Percentiles rank a stretch among this genome's conserved stretches.
Conservation (phyloP, 2,113 vertebrate species). For the Actenoides hombroni region DNA sequence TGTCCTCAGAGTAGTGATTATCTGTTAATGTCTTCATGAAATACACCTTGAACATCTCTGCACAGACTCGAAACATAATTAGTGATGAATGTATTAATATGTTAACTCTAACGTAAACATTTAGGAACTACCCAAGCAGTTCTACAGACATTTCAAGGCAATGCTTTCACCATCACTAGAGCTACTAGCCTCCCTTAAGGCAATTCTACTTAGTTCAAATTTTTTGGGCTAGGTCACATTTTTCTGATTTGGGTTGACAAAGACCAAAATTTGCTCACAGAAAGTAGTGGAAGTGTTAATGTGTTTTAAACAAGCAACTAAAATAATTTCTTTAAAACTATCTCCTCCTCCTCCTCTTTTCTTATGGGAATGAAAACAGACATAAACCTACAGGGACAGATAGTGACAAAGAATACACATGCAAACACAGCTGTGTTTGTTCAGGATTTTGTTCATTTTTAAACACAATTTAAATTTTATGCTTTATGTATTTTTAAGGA, state of each 20-base stretch:
- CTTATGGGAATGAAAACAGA: background rate
- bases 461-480: background rate
- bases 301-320: background rate
- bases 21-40: background rate
- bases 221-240: background rate
- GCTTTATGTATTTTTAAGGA: slow-evolving; percentile 11
- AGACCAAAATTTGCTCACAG: background rate
- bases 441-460: background rate
- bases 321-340: background rate
- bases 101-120: background rate
- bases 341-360: background rate
- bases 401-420: background rate
- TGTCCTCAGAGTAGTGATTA: background rate
- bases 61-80: background rate
- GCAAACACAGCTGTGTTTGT: slow-evolving; percentile 30
- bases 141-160: background rate
- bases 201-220: background rate
- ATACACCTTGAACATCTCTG: background rate
- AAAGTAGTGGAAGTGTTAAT: background rate
- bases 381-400: background rate
- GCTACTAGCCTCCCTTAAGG: background rate
- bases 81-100: background rate
- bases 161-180: background rate
- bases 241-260: background rate
- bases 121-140: background rate